Percentiles rank a stretch among this genome's conserved stretches.
Evolutionary conservation across 1,140 invertebrate species (phyloP).

Genomic region (Sinella curviseta): DNA sequence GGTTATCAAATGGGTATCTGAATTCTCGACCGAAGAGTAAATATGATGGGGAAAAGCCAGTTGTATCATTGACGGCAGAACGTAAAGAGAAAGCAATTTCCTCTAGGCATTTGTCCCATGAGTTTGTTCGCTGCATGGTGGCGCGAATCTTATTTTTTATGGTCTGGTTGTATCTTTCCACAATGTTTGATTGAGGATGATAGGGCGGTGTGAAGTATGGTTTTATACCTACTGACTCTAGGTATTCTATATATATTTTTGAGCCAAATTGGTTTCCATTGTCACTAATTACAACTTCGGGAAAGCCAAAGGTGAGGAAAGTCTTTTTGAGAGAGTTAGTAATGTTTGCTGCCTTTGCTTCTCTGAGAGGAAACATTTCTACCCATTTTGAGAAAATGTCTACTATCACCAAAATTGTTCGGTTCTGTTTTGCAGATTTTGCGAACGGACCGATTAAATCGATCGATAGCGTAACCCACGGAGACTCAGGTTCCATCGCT

Average conservation of each 20-base stretch:
- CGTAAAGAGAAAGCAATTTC: constrained; percentile 56
- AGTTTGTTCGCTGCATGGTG: not conserved
- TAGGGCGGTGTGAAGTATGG: constrained; percentile 43
- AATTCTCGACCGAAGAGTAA: constrained; percentile 54
- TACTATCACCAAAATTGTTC: constrained; percentile 41
- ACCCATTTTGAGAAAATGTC: constrained; percentile 51
- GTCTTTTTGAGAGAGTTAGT: constrained; percentile 28
- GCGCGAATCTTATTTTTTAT: constrained; percentile 49
- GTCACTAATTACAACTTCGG: not conserved
- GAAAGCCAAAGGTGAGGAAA: not conserved
- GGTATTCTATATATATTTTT: not conserved
- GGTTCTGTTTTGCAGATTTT: not conserved
- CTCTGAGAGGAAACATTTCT: constrained; percentile 54
- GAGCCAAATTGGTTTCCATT: not conserved
- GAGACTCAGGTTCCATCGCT: not conserved
- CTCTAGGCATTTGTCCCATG: constrained; percentile 53
- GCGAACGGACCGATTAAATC: constrained; percentile 47
- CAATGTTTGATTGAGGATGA: constrained; percentile 47
- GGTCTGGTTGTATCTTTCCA: constrained; percentile 44
- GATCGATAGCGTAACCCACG: constrained; percentile 50
- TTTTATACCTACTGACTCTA: not conserved
- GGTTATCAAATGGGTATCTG: constrained; percentile 35
- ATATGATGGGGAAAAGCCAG: constrained; percentile 53
- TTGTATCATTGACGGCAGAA: constrained; percentile 52
- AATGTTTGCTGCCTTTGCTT: not conserved